Evolutionary conservation across 1,140 invertebrate genomes (phyloP).

Genomic region (Aradophagus sp.): DNA sequence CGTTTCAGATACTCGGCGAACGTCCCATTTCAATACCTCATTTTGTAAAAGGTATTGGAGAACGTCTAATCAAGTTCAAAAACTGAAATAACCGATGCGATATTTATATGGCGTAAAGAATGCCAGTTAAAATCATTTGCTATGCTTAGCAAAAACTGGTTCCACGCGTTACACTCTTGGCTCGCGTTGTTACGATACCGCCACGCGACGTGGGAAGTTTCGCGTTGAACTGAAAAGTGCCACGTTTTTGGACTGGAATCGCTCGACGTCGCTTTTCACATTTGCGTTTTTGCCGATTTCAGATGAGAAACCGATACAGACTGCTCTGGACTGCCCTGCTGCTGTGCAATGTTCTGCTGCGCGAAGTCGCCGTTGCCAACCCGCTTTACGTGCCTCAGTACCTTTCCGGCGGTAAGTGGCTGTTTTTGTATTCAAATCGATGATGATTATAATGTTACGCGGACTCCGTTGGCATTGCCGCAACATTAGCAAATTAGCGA

Average conservation of each 20-base stretch:
- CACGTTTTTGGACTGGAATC: constrained; percentile 1
- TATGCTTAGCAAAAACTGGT: constrained; percentile 29
- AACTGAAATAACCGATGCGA: constrained; percentile 5
- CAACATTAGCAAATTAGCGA: too few relatives aligned
- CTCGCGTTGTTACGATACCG: constrained; percentile 31
- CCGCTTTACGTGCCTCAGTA: constrained; percentile 70
- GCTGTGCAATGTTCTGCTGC: constrained; percentile 60
- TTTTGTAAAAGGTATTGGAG: too few relatives aligned
- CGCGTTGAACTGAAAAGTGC: constrained; percentile 20
- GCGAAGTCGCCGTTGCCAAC: constrained; percentile 52
- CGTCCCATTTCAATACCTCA: too few relatives aligned
- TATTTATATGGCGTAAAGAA: constrained; percentile 16
- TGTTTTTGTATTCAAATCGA: constrained; percentile 35
- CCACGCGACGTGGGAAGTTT: constrained; percentile 59
- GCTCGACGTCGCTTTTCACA: constrained; percentile 45
- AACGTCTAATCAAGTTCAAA: too few relatives aligned
- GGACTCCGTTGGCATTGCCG: too few relatives aligned
- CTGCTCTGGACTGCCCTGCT: constrained; percentile 57
- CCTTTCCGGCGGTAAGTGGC: constrained; percentile 66
- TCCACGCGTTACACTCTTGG: constrained; percentile 16
- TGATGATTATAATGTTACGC: constrained; percentile 2
- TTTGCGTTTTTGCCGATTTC: constrained; percentile 57
- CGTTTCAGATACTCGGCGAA: too few relatives aligned
- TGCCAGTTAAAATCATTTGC: constrained; percentile 30
- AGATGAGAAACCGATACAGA: constrained; percentile 66